A percentile compares a stretch with the other conserved stretches of the same genome.
Conservation (phyloP, 1,140 invertebrate species). For the Nephotettix cincticeps region DNA sequence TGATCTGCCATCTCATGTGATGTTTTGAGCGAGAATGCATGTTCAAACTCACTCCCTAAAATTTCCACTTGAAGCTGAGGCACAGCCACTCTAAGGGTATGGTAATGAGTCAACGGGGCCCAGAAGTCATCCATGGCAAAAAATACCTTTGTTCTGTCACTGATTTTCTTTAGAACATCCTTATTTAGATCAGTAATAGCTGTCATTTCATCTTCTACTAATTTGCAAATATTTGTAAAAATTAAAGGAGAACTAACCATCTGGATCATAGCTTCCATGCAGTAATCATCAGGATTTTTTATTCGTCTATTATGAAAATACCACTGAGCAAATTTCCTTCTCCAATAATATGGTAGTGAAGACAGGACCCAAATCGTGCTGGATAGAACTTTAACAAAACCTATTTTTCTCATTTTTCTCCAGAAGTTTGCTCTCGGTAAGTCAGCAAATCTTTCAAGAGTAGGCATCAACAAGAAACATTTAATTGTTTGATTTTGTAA, state of each 20-base stretch:
- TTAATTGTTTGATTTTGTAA: neutral
- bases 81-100: slow-evolving; percentile 58
- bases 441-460: slow-evolving; percentile 72
- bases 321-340: too few relatives aligned
- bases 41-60: slow-evolving; percentile 62
- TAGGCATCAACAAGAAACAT: slow-evolving; percentile 54
- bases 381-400: too few relatives aligned
- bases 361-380: neutral
- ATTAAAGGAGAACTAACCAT: too few relatives aligned
- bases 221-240: too few relatives aligned
- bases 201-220: too few relatives aligned
- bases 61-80: slow-evolving; percentile 63
- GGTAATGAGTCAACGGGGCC: slow-evolving; percentile 67
- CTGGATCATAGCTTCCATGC: too few relatives aligned
- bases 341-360: too few relatives aligned
- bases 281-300: too few relatives aligned
- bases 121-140: slow-evolving; percentile 74
- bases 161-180: slow-evolving; percentile 48
- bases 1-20: slow-evolving; percentile 61
- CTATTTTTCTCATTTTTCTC: too few relatives aligned
- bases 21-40: slow-evolving; percentile 72
- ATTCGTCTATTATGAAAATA: too few relatives aligned
- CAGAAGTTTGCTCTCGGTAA: slow-evolving; percentile 67
- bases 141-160: slow-evolving; percentile 66
- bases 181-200: too few relatives aligned